phyloP scores from a whole-genome alignment of 2,113 vertebrate species.

The Pelodiscus sinensis region DNA sequence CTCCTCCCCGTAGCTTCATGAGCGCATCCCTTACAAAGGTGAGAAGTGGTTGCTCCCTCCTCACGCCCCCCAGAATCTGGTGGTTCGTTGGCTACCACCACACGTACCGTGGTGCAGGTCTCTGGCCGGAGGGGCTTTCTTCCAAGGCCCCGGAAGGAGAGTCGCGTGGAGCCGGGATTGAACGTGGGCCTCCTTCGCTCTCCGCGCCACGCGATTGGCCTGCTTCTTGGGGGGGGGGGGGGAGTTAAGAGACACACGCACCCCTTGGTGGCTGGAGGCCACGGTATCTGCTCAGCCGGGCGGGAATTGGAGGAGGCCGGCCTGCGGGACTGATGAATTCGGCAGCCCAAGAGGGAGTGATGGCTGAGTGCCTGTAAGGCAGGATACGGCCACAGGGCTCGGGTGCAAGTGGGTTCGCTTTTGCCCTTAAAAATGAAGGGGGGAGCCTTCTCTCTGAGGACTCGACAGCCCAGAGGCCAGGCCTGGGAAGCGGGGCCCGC shows the following conservation, averaged over 20 bases:
- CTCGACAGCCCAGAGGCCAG: background rate
- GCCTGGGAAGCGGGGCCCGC: background rate
- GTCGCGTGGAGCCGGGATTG: background rate
- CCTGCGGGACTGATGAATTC: background rate
- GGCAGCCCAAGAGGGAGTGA: background rate
- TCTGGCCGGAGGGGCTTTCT: accelerated
- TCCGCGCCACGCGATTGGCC: background rate
- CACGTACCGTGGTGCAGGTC: background rate
- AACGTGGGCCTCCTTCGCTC: accelerated
- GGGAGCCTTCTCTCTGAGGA: accelerated
- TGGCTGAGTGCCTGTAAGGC: background rate
- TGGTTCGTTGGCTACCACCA: background rate
- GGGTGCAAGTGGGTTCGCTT: slow-evolving; percentile 5
- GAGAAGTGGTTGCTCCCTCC: background rate
- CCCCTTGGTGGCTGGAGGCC: background rate
- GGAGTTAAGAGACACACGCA: no score
- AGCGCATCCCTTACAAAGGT: background rate
- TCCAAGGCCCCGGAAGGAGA: background rate
- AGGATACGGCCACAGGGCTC: background rate
- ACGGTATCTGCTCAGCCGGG: background rate
- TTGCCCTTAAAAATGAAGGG: background rate
- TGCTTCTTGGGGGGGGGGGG: background rate
- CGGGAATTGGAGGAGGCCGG: background rate
- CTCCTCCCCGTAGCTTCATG: background rate
- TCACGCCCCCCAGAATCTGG: background rate